Conservation (phyloP, 2,797 vertebrate species). For the Corythornis leucogaster region DNA sequence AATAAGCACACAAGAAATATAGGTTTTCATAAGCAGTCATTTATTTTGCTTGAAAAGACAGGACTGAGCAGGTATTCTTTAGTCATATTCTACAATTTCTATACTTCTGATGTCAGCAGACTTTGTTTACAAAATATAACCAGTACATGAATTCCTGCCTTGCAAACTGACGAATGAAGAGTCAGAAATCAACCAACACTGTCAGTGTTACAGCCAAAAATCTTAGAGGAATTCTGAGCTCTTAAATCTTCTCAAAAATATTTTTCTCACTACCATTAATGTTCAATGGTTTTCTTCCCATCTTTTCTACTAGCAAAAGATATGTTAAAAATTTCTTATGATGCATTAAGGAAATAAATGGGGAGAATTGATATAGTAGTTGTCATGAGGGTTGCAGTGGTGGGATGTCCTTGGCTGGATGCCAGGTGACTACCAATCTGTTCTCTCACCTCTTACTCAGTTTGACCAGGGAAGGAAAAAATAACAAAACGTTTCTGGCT, state of each 20-base stretch:
- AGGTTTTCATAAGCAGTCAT: neutral
- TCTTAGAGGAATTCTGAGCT: neutral
- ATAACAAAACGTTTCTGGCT: neutral
- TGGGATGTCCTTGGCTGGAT: neutral
- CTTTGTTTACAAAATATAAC: neutral
- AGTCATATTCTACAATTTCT: neutral
- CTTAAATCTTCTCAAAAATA: neutral
- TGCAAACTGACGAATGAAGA: neutral
- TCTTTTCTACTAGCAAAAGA: neutral
- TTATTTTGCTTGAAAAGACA: constrained; percentile 5
- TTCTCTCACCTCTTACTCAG: neutral
- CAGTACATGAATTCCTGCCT: neutral
- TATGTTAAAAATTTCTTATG: neutral
- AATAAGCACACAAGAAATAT: neutral
- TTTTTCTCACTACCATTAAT: neutral
- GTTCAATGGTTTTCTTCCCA: neutral
- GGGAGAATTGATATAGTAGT: neutral
- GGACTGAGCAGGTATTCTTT: neutral
- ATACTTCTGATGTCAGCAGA: neutral
- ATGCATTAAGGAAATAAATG: neutral
- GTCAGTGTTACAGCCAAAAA: neutral
- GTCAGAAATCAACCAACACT: neutral
- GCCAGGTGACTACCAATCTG: neutral
- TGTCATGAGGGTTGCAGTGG: neutral
- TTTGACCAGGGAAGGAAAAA: neutral